Evolutionary conservation across 2,797 vertebrate species (phyloP).

Genomic region (Lutjanus campechanus): DNA sequence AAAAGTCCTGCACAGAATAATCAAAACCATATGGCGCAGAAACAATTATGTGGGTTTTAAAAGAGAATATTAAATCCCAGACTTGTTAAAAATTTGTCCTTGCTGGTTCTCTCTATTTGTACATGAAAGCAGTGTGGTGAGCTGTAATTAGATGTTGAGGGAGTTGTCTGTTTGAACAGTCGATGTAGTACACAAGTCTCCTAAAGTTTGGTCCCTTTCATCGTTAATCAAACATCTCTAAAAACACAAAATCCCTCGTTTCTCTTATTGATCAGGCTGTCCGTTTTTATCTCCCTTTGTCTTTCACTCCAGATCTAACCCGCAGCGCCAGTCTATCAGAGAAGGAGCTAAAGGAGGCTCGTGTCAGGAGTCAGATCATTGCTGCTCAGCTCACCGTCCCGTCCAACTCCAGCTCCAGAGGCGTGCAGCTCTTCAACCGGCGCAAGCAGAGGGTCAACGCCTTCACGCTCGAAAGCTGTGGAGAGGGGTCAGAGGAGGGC

Average conservation of each 20-base stretch:
- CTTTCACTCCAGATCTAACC: conserved; percentile 85
- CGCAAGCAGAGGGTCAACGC: conserved; percentile 93
- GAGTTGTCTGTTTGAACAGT: conserved; percentile 51
- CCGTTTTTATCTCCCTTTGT: conserved; percentile 31
- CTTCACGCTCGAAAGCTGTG: conserved; percentile 87
- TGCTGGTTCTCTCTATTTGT: conserved; percentile 53
- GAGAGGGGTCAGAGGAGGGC: conserved; percentile 65
- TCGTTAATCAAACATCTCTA: conserved; percentile 23
- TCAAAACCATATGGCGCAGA: conserved; percentile 72
- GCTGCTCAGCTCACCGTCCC: conserved; percentile 94
- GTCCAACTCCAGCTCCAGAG: conserved; percentile 91
- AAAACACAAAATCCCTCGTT: conserved; percentile 8
- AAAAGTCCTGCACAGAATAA: conserved; percentile 61
- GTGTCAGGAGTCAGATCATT: conserved; percentile 92
- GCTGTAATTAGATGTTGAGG: conserved; percentile 57
- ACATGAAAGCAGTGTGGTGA: conserved; percentile 64
- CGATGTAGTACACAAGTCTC: conserved; percentile 19
- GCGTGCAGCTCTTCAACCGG: conserved; percentile 95
- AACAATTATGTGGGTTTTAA: conserved; percentile 78
- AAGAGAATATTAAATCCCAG: conserved; percentile 68
- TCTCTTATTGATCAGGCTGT: conserved; percentile 34
- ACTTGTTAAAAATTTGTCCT: conserved; percentile 73
- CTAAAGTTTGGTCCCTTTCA: conserved; percentile 10
- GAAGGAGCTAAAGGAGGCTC: conserved; percentile 94
- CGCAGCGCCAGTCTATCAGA: conserved; percentile 94